A percentile compares a stretch with the other conserved stretches of the same genome.
Evolutionary conservation across 2,888 invertebrate species (phyloP).

Genomic region (Ptychoptera contaminata): DNA sequence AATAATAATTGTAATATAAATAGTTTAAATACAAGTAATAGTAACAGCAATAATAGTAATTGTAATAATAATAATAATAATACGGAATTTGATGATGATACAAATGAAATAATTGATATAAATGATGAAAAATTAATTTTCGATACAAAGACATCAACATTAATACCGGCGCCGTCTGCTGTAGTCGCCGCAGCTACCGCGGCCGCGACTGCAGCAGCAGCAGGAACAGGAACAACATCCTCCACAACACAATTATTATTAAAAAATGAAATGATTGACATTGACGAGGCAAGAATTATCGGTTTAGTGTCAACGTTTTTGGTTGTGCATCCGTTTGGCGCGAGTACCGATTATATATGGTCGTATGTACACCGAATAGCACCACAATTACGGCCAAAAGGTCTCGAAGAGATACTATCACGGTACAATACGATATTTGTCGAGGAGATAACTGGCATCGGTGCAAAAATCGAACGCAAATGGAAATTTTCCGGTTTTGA

Average conservation of each 20-base stretch:
- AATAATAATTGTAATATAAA: background rate
- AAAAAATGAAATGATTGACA: slow-evolving; percentile 11
- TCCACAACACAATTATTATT: too few species aligned
- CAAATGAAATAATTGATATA: background rate
- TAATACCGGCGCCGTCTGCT: too few species aligned
- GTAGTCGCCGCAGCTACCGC: too few species aligned
- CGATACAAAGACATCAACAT: too few species aligned
- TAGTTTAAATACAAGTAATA: background rate
- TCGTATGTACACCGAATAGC: slow-evolving; percentile 77
- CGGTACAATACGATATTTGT: slow-evolving; percentile 68
- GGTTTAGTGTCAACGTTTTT: slow-evolving; percentile 80
- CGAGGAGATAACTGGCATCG: slow-evolving; percentile 62
- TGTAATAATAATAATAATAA: slow-evolving; percentile 20
- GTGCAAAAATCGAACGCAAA: slow-evolving; percentile 68
- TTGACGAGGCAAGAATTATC: slow-evolving; percentile 55
- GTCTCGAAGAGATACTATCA: slow-evolving; percentile 61
- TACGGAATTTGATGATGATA: background rate
- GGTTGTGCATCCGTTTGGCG: slow-evolving; percentile 78
- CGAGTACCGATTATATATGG: slow-evolving; percentile 78
- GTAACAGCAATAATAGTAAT: slow-evolving; percentile 16
- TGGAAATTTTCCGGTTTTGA: slow-evolving; percentile 63
- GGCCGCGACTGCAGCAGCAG: too few species aligned
- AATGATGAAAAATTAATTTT: too few species aligned
- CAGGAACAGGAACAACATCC: background rate
- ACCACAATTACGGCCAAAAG: slow-evolving; percentile 50